These are phyloP conservation scores for Odiellus spinosus DNA, from an alignment of 2,888 invertebrate species.

Conservation along the genomic window DNA sequence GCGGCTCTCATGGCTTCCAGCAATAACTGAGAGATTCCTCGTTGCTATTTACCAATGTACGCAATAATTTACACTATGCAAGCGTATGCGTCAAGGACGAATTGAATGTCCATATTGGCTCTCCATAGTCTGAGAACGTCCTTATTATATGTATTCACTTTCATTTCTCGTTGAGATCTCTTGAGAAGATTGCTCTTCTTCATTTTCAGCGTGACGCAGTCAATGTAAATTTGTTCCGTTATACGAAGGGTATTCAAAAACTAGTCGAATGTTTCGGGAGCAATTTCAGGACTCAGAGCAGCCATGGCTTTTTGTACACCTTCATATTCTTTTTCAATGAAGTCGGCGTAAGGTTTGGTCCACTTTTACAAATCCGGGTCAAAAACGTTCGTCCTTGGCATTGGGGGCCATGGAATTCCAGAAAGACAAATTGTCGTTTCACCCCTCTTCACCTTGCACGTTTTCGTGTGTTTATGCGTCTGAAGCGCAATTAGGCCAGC, in stretches of 20 bases:
- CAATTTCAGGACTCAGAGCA: no score
- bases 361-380: not conserved
- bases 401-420: constrained; percentile 8
- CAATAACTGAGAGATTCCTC: constrained; percentile 12
- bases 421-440: constrained; percentile 4
- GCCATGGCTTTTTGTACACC: no score
- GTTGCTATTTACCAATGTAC: constrained; percentile 16
- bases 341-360: no score
- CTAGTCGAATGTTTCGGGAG: no score
- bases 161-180: constrained; percentile 14
- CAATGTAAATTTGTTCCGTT: no score
- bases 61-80: constrained; percentile 24
- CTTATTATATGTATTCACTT: constrained; percentile 22
- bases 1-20: constrained; percentile 21
- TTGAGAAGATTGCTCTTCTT: constrained; percentile 17
- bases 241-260: no score
- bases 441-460: not conserved
- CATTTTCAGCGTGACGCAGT: no score
- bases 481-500: not conserved
- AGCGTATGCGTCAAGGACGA: constrained; percentile 25
- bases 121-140: constrained; percentile 21
- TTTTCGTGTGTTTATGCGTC: constrained; percentile 6
- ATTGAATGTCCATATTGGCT: constrained; percentile 29
- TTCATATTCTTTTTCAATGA: no score
- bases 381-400: constrained; percentile 1